Conservation (phyloP, 2,797 vertebrate species). For the Galagoides demidoff region DNA sequence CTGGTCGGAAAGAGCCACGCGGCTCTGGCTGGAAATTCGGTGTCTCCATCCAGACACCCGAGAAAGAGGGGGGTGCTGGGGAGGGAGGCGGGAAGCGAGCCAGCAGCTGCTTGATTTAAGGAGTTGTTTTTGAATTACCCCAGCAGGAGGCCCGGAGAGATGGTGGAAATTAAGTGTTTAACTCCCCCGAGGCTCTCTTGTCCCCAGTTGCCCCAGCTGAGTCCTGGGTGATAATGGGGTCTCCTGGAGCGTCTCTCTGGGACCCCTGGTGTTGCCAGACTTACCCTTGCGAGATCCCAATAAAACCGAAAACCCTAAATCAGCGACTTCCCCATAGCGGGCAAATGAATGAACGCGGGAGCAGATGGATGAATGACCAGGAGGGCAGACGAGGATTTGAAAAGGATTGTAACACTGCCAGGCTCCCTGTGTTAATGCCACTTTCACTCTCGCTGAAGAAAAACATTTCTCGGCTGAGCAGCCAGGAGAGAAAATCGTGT, state of each 20-base stretch:
- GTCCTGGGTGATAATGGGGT: conserved; percentile 24
- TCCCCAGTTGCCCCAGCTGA: background rate
- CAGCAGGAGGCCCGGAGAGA: conserved; percentile 48
- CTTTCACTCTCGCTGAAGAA: conserved; percentile 51
- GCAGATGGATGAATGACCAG: conserved; percentile 50
- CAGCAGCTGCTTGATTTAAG: conserved; percentile 34
- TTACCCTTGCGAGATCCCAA: background rate
- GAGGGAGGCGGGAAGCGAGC: conserved; percentile 1
- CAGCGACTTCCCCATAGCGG: background rate
- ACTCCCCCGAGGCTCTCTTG: background rate
- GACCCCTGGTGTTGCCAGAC: background rate
- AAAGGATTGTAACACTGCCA: conserved; percentile 21
- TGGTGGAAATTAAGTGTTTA: conserved; percentile 15
- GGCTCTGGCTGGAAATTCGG: background rate
- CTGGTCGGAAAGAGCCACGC: background rate
- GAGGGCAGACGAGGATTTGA: conserved; percentile 47
- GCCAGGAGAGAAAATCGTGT: conserved; percentile 36
- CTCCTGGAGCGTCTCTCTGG: background rate
- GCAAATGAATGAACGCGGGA: background rate
- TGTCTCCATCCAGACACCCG: background rate
- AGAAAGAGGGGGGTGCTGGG: background rate
- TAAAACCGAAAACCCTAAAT: background rate
- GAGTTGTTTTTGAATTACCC: conserved; percentile 39
- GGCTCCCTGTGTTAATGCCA: background rate
- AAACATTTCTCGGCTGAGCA: conserved; percentile 48